A percentile compares a stretch with the other conserved stretches of the same genome.
Evolutionary conservation across 2,888 invertebrate genomes (phyloP).

Genomic region (Anticlea derivata): DNA sequence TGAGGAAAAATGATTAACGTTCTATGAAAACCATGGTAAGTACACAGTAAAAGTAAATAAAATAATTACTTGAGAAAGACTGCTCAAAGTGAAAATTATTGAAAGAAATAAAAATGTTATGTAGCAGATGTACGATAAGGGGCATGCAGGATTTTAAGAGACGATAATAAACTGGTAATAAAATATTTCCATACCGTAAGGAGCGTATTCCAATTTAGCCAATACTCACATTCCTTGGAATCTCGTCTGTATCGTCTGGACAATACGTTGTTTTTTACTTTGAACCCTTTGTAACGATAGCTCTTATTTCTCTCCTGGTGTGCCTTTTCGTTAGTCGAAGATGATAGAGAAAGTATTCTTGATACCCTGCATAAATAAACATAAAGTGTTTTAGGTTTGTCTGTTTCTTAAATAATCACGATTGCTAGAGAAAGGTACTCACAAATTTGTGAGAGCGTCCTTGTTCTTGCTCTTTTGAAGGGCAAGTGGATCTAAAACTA

Average conservation of each 20-base stretch:
- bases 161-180: slow-evolving; percentile 23
- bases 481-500: slow-evolving; percentile 56
- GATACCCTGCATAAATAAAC: slow-evolving; percentile 47
- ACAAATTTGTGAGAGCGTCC: slow-evolving; percentile 52
- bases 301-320: slow-evolving; percentile 30
- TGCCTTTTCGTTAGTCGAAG: slow-evolving; percentile 32
- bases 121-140: slow-evolving; percentile 7
- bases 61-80: too few species aligned
- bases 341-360: slow-evolving; percentile 47
- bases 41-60: too few species aligned
- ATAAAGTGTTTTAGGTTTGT: slow-evolving; percentile 12
- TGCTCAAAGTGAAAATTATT: too few species aligned
- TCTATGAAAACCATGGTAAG: too few species aligned
- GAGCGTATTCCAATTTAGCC: slow-evolving; percentile 15
- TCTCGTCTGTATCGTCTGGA: slow-evolving; percentile 47
- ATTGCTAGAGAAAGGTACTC: slow-evolving; percentile 42
- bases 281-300: slow-evolving; percentile 52
- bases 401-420: not conserved
- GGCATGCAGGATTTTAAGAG: slow-evolving; percentile 4
- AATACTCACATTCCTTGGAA: slow-evolving; percentile 55
- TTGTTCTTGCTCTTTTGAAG: slow-evolving; percentile 44
- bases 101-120: too few species aligned
- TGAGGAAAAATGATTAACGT: too few species aligned
- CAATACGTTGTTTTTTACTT: slow-evolving; percentile 36
- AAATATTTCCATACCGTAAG: slow-evolving; percentile 24